Evolutionary conservation across 2,113 vertebrate species (phyloP), one percentile per base, ranked within the genome.

Genomic region (Fulmarus glacialis): DNA sequence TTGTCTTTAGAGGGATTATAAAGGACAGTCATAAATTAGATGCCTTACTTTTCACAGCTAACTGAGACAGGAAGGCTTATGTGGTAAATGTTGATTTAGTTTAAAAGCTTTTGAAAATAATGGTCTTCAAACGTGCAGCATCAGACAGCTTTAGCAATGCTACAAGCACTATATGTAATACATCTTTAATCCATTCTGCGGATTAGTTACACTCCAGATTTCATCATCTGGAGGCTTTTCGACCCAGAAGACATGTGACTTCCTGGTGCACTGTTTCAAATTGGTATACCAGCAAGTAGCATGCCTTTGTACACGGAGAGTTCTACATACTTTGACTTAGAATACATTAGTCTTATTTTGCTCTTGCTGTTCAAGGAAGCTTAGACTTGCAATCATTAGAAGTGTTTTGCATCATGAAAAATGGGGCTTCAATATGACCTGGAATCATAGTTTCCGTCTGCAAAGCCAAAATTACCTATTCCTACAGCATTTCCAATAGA

Each of bases 101-200:
- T 72, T 66, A 88, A 91, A 94, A 88, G 36, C 52, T 92, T 87
- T 89, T 93, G 68, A 82, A 95, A 91, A 90, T 15, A 82, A 45
- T 26, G 27, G 8, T 72, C 74, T 86, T 68, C 29, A 79, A 80
- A 82, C 34, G 24, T 63, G 56, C 43, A 58, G 16, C 3, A 2
- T 45, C 36, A 90, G 50, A 27, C 20, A 79, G 50, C 8, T 75
- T 85, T 58, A 85, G 20, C 26, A 91, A 67, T 74, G 14, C 36
- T 87, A 11, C n/a, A n/a, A 36, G 29, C 8, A 34, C 40, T 42
- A n/a, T 45, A 14, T 59, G 7, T 8, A 11, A 59, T 67, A 52
- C 7, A 42, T 50, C 43, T 87, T 71, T 87, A 87, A 55, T 74
- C 18, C 77, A 9, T 67, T 87, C 40, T 22, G 36, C 43, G 60